These are phyloP conservation scores for Helleia helle DNA, from an alignment of 2,888 invertebrate species.

Conservation along the genomic window DNA sequence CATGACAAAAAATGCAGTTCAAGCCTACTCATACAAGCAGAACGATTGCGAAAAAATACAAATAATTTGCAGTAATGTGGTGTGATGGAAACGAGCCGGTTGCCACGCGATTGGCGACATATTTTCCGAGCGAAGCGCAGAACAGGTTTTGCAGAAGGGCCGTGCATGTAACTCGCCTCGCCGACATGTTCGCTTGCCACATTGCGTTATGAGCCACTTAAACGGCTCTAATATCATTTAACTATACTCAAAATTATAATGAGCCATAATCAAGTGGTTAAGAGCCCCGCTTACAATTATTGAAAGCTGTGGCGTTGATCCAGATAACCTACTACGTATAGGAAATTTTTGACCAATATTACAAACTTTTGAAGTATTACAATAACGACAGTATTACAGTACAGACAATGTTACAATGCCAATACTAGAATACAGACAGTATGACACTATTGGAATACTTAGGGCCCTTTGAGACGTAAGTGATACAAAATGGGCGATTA, in stretches of 20 bases:
- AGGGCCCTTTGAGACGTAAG: no score
- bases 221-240: constrained; percentile 25
- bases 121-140: constrained; percentile 55
- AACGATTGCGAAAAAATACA: constrained; percentile 31
- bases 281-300: no score
- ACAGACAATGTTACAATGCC: no score
- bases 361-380: no score
- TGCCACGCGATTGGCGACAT: constrained; percentile 58
- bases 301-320: no score
- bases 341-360: no score
- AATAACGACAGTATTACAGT: no score
- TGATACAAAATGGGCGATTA: no score
- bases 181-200: constrained; percentile 45
- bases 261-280: neutral
- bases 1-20: constrained; percentile 7
- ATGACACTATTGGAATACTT: no score
- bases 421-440: no score
- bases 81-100: constrained; percentile 44
- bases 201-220: constrained; percentile 48
- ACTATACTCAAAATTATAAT: constrained; percentile 5
- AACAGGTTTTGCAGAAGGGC: constrained; percentile 56
- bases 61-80: constrained; percentile 43
- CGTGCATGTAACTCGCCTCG: constrained; percentile 37
- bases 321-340: no score
- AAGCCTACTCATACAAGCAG: constrained; percentile 12